phyloP scores from a whole-genome alignment of 2,113 vertebrate genomes.

The Vulpes lagopus region DNA sequence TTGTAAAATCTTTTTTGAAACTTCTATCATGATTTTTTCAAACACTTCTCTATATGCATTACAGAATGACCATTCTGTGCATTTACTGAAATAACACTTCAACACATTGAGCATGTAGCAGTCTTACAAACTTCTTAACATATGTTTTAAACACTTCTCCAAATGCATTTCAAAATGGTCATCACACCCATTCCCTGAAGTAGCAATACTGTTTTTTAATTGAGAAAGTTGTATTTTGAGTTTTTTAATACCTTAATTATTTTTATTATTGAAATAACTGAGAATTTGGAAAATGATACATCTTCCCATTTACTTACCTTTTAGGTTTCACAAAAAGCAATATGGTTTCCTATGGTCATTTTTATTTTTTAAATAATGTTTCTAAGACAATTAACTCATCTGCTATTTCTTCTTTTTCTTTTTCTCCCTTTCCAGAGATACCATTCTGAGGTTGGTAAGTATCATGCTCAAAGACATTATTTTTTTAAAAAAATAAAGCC shows the following conservation, averaged over 20 bases:
- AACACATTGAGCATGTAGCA: background rate
- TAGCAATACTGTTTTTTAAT: background rate
- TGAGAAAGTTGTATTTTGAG: background rate
- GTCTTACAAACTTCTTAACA: background rate
- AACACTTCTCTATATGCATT: background rate
- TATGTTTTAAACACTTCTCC: background rate
- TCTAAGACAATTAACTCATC: background rate
- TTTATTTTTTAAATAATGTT: background rate
- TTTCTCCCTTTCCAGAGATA: background rate
- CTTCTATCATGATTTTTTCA: background rate
- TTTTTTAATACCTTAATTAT: background rate
- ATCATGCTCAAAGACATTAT: background rate
- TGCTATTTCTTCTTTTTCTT: background rate
- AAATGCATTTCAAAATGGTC: background rate
- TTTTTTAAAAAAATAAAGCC: background rate
- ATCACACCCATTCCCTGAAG: background rate
- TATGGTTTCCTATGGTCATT: background rate
- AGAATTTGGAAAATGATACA: background rate
- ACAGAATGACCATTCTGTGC: background rate
- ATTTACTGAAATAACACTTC: background rate
- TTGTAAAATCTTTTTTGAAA: background rate
- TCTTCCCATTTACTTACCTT: background rate
- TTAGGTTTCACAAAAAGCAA: background rate
- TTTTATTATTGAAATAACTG: background rate
- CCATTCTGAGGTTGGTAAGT: background rate